Percentiles rank a stretch among this genome's conserved stretches.
These are phyloP conservation scores for Mus spicilegus DNA, from an alignment of 2,113 vertebrate genomes.

Conservation along the genomic window DNA sequence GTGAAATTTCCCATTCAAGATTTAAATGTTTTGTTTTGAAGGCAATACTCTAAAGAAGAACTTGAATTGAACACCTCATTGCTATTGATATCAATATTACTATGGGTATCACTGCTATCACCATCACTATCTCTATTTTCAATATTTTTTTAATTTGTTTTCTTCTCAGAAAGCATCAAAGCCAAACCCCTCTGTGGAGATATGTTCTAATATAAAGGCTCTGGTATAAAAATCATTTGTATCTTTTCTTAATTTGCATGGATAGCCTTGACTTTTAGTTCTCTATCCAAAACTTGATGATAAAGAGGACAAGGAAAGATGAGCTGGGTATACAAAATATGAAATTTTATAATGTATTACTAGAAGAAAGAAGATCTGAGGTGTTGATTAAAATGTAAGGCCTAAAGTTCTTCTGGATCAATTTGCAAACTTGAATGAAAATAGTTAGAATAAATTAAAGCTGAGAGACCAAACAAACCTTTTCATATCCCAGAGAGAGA, in stretches of 20 bases:
- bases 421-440: conserved; percentile 64
- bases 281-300: not conserved
- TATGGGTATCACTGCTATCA: not conserved
- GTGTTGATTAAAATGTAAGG: conserved; percentile 56
- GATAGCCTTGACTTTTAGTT: not conserved
- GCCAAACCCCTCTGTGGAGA: not conserved
- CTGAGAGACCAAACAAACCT: conserved; percentile 63
- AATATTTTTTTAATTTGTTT: not conserved
- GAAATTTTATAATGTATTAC: conserved; percentile 7
- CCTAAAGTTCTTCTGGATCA: conserved; percentile 55
- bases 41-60: not conserved
- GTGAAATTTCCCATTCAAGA: not conserved
- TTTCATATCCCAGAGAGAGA: conserved; percentile 65
- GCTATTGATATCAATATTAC: not conserved
- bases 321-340: not conserved
- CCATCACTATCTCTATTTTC: not conserved
- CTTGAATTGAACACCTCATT: not conserved
- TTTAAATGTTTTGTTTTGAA: not conserved
- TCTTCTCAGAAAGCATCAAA: not conserved
- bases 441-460: conserved; percentile 73
- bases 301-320: not conserved
- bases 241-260: conserved; percentile 23
- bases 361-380: not conserved
- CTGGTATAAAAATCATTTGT: not conserved
- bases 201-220: not conserved